Evolutionary conservation across 1,140 invertebrate species (phyloP), one percentile per base, ranked within the genome.

Genomic region (Cydia strobilella): DNA sequence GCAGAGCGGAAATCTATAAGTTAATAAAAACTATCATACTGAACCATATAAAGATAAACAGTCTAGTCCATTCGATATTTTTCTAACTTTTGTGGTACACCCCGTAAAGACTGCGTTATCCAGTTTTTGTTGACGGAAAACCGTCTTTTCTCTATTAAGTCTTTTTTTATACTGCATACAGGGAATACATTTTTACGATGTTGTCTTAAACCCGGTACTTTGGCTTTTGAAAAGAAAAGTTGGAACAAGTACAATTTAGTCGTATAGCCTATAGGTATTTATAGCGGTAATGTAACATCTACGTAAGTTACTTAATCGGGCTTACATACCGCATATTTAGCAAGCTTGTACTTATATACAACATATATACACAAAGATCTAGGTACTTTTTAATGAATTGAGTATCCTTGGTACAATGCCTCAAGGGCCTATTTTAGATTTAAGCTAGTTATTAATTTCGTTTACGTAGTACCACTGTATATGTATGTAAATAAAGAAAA

Each of bases 81-180:
- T 39, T 69, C 35, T 59, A 39, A n/a, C 31, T 69, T 59, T 69
- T 39, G 65, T 42, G 27, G 13, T 69, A 18, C 65, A 35, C 65
- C 27, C 42, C 6, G n/a, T 69, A 69, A 31, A 69, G 65, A n/a
- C 31, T 69, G 35, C 65, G n/a, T 69, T 69, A 69, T 69, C 31
- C 65, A 69, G 65, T 69, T 69, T 69, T 69, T 66, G 31, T 69
- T 69, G 65, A 39, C 65, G 18, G 20, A 69, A 69, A 35, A 69
- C n/a, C 10, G 31, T 31, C 9, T 69, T 35, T 69, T 69, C n/a
- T 35, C 65, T 39, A 20, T 39, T 39, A 69, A 69, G 65, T 20
- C 31, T 23, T 35, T 27, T 66, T 69, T 69, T 42, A 69, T 69
- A 27, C 35, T n/a, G 2, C 31, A 35, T n/a, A 69, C 65, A 69